phyloP scores from a whole-genome alignment of 2,113 vertebrate genomes.

The Malurus alboscapulatus region DNA sequence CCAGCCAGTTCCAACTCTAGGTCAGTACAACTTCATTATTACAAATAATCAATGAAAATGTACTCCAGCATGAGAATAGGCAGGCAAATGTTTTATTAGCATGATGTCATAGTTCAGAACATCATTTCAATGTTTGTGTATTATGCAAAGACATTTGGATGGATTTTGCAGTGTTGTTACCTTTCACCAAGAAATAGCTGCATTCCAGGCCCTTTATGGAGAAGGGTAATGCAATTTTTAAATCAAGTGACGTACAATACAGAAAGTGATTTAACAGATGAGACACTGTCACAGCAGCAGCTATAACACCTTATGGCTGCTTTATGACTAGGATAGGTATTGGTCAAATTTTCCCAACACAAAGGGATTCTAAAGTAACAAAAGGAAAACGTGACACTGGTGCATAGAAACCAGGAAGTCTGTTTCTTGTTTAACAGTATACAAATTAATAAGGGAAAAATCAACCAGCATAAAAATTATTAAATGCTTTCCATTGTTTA shows the following conservation, averaged over 20 bases:
- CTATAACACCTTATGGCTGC: fast-evolving
- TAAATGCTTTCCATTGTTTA: neutral
- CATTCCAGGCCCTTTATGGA: neutral
- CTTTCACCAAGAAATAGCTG: neutral
- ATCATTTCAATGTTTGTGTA: neutral
- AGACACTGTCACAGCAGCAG: neutral
- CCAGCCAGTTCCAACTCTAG: neutral
- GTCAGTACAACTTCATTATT: neutral
- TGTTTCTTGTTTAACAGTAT: neutral
- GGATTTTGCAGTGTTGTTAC: neutral
- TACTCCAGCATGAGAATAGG: neutral
- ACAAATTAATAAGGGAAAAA: neutral
- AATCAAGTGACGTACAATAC: neutral
- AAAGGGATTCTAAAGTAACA: neutral
- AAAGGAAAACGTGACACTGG: neutral
- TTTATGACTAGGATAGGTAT: neutral
- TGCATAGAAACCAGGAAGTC: neutral
- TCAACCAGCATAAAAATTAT: neutral
- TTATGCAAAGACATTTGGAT: neutral
- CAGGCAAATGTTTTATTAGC: neutral
- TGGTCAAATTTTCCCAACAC: neutral
- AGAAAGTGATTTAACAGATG: neutral
- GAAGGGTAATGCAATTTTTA: neutral
- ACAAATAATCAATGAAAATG: neutral
- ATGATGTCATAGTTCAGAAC: neutral